A percentile compares a stretch with the other conserved stretches of the same genome.
Evolutionary conservation across 1,140 invertebrate species (phyloP).

Genomic region (Eufriesea mexicana): DNA sequence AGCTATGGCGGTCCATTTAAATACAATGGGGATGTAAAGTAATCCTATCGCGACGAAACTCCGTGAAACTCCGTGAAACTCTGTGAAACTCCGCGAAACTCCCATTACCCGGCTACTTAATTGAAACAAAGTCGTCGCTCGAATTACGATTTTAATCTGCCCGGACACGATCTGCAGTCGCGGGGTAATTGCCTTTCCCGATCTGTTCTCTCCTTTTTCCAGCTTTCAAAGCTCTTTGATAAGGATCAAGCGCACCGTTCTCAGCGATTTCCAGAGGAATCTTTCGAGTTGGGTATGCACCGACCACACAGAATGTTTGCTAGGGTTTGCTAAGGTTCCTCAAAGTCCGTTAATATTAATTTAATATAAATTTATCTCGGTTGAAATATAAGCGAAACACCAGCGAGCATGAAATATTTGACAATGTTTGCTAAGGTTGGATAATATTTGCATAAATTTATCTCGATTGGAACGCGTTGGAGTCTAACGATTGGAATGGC

Average conservation of each 20-base stretch:
- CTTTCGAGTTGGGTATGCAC: constrained; percentile 2
- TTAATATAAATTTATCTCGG: no score
- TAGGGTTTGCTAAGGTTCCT: no score
- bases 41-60: constrained; percentile 12
- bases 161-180: background rate
- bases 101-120: constrained; percentile 24
- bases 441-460: no score
- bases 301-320: no score
- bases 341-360: no score
- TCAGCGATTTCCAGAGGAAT: background rate
- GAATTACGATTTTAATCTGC: constrained; percentile 40
- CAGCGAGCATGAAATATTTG: no score
- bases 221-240: constrained; percentile 6
- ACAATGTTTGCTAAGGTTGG: no score
- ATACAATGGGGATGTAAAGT: constrained; percentile 23
- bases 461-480: no score
- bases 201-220: background rate
- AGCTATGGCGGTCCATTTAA: constrained; percentile 7
- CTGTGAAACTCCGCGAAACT: background rate
- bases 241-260: background rate
- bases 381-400: no score
- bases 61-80: constrained; percentile 10
- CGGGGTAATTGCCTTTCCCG: constrained; percentile 32
- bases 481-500: no score
- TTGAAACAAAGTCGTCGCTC: constrained; percentile 33